These are phyloP conservation scores for Orthonevra nobilis DNA, from an alignment of 2,888 invertebrate genomes.

Conservation along the genomic window DNA sequence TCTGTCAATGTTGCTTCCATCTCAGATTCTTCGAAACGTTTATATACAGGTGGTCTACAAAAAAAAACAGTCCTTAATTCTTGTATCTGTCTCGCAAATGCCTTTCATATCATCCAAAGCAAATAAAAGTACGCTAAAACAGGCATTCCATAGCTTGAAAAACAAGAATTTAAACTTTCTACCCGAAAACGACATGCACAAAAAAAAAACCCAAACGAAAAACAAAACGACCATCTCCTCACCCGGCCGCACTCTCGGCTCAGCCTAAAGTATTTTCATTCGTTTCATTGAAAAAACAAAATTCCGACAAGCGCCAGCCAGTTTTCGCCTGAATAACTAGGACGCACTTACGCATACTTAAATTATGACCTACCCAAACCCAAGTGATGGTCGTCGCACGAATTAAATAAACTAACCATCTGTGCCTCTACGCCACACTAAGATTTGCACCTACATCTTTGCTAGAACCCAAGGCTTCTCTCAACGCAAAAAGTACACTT, in stretches of 20 bases:
- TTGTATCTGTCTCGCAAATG: too few relatives aligned
- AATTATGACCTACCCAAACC: slow-evolving; percentile 63
- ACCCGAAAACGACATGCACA: slow-evolving; percentile 50
- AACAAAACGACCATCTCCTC: slow-evolving; percentile 3
- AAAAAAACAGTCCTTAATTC: too few relatives aligned
- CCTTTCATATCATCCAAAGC: background rate
- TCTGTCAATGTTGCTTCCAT: too few relatives aligned
- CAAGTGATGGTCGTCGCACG: background rate
- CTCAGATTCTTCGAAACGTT: too few relatives aligned
- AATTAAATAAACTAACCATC: slow-evolving; percentile 41
- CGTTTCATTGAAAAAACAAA: slow-evolving; percentile 31
- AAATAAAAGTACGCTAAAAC: background rate
- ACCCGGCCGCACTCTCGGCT: slow-evolving; percentile 10
- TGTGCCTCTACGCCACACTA: slow-evolving; percentile 54
- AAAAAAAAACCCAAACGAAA: too few relatives aligned
- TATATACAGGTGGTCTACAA: too few relatives aligned
- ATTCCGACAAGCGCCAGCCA: slow-evolving; percentile 26
- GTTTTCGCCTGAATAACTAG: slow-evolving; percentile 62
- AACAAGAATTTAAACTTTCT: slow-evolving; percentile 68
- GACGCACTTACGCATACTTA: slow-evolving; percentile 60
- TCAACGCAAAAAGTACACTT: slow-evolving; percentile 10
- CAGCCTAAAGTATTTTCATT: slow-evolving; percentile 32
- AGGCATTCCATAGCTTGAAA: slow-evolving; percentile 53
- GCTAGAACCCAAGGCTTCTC: slow-evolving; percentile 31
- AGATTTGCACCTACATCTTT: slow-evolving; percentile 53